Evolutionary conservation across 2,888 invertebrate species (phyloP).

Genomic region (Plebejus melissa): DNA sequence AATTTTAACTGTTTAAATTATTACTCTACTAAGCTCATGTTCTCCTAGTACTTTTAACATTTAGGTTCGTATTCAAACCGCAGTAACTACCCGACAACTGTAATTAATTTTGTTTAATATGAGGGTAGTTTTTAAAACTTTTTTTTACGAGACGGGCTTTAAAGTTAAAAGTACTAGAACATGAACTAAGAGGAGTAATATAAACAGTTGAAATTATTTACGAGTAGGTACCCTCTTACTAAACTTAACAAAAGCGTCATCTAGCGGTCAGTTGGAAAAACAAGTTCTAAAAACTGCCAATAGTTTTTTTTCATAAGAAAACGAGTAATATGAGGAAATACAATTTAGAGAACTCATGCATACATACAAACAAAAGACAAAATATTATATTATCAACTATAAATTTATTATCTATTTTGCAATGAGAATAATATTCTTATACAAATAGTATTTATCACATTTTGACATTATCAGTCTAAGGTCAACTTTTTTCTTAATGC

Average conservation of each 20-base stretch:
- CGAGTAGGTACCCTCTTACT: not conserved
- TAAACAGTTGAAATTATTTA: not conserved
- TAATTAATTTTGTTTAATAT: too few relatives aligned
- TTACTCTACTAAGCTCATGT: too few relatives aligned
- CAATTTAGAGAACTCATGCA: not conserved
- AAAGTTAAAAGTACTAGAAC: not conserved
- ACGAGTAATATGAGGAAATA: not conserved
- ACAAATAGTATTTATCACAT: conserved; percentile 32
- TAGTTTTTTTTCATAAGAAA: not conserved
- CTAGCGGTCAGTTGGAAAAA: too few relatives aligned
- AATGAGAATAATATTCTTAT: conserved; percentile 27
- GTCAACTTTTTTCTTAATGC: conserved; percentile 27
- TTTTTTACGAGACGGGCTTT: too few relatives aligned
- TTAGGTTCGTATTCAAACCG: too few relatives aligned
- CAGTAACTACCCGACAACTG: too few relatives aligned
- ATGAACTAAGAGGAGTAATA: not conserved
- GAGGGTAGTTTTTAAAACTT: not conserved
- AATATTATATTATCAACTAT: not conserved
- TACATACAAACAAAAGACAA: not conserved
- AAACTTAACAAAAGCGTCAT: too few relatives aligned
- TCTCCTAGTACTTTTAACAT: too few relatives aligned
- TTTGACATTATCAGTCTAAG: conserved; percentile 33
- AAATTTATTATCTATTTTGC: conserved; percentile 21
- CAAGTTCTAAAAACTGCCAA: not conserved
- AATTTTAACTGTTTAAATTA: too few relatives aligned